Evolutionary conservation across 2,113 vertebrate species (phyloP).

Genomic region (Pteruthius melanotis): DNA sequence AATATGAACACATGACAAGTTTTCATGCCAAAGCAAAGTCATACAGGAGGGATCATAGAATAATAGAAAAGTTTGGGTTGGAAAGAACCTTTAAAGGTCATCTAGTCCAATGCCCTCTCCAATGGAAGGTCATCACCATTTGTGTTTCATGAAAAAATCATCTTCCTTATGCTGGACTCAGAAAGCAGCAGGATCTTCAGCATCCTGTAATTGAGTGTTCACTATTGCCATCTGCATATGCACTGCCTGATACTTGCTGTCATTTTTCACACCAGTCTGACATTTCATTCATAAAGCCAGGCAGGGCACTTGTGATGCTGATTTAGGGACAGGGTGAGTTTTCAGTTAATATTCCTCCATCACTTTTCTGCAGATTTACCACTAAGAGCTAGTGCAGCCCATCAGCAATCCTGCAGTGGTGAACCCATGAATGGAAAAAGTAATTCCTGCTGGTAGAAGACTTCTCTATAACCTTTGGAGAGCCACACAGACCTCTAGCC

Average conservation of each 20-base stretch:
- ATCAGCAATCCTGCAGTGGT: neutral
- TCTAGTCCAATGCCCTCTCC: neutral
- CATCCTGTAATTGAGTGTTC: neutral
- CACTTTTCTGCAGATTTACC: neutral
- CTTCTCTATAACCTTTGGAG: neutral
- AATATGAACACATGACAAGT: neutral
- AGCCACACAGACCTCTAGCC: neutral
- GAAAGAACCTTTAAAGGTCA: neutral
- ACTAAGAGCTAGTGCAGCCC: neutral
- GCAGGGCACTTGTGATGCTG: neutral
- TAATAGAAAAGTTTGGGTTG: neutral
- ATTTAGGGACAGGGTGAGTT: neutral
- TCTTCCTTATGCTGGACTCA: neutral
- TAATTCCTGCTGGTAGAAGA: neutral
- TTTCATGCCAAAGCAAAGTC: neutral
- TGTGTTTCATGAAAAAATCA: neutral
- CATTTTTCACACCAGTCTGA: neutral
- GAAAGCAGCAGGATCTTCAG: neutral
- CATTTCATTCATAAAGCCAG: neutral
- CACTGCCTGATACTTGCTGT: neutral
- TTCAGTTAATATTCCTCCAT: neutral
- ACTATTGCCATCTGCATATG: neutral
- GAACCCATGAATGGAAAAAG: neutral
- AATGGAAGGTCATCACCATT: neutral
- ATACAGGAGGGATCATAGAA: neutral